Base-by-base conservation (phyloP, 2,888 invertebrate genomes). In the Dinocampus coccinellae region DNA sequence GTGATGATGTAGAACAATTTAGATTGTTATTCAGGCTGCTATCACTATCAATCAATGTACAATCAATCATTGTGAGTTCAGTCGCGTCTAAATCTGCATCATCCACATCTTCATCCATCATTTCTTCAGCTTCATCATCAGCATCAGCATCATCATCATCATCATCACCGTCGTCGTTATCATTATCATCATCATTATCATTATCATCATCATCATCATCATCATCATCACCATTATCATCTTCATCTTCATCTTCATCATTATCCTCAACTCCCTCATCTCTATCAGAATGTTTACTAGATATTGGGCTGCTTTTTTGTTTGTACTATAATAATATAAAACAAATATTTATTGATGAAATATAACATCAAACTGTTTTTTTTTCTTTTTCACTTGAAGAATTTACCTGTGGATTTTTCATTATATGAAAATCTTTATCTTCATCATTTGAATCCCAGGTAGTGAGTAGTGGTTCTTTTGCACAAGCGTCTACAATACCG, bases 371-470 rank as follows among this genome's bases (percentile, higher is more conserved):
- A n/a, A n/a, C n/a, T n/a, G n/a, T n/a, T n/a, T n/a, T n/a, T n/a
- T n/a, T n/a, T n/a, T n/a, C n/a, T n/a, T n/a, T n/a, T n/a, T n/a
- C n/a, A n/a, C n/a, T n/a, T n/a, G n/a, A n/a, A n/a, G n/a, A n/a
- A 83, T 88, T 88, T 85, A 92, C 93, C 88, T 91, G 90, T 66
- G 92, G 92, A 87, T 93, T 93, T 87, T 93, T 92, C 53, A 91
- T 92, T 76, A 92, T 92, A 80, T 91, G 91, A 29, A 85, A 89
- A 75, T 92, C 82, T 74, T 87, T 87, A 26, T 88, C 88, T 78
- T 89, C 89, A 60, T 90, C 89, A 53, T 85, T 83, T 33, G 84
- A 84, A 7, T 76, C 79, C 87, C 85, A 85, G 20, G 84, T 77
- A 11, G 80, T 76, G 55, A 89, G 78, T 70, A 89, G 82, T 58